These are phyloP conservation scores for Rallus crepitans DNA, from an alignment of 2,797 vertebrate genomes.

Conservation along the genomic window DNA sequence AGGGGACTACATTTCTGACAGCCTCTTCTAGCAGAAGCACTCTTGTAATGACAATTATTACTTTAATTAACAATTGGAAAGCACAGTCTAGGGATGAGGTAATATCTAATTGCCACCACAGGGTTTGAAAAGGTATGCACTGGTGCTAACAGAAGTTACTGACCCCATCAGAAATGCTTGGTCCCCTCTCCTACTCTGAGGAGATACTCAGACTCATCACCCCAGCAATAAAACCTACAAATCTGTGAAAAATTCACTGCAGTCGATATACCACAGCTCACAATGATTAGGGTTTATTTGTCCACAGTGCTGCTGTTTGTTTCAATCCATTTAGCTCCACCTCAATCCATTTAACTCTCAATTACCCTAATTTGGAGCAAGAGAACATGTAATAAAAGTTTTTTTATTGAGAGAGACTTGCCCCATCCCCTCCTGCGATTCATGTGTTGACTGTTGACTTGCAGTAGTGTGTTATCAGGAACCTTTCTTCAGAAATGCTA, in stretches of 20 bases:
- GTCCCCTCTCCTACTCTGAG: neutral
- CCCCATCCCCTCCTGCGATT: neutral
- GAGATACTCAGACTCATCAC: neutral
- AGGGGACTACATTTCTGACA: neutral
- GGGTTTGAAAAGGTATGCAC: neutral
- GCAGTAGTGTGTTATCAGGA: neutral
- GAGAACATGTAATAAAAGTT: neutral
- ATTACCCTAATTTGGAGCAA: neutral
- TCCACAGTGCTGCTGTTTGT: constrained; percentile 8
- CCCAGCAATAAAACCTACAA: neutral
- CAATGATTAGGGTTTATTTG: neutral
- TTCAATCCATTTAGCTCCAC: constrained; percentile 34
- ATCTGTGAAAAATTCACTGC: neutral
- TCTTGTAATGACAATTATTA: neutral
- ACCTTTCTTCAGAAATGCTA: neutral
- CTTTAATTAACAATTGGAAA: constrained; percentile 30
- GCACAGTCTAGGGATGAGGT: neutral
- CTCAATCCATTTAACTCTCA: no score
- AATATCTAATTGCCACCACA: neutral
- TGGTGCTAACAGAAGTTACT: neutral
- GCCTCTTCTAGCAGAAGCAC: neutral
- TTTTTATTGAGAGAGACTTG: neutral
- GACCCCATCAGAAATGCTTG: neutral
- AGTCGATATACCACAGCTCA: neutral
- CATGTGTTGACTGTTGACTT: neutral